Conservation (phyloP, 2,888 invertebrate species). For the Chironomus tentans region DNA sequence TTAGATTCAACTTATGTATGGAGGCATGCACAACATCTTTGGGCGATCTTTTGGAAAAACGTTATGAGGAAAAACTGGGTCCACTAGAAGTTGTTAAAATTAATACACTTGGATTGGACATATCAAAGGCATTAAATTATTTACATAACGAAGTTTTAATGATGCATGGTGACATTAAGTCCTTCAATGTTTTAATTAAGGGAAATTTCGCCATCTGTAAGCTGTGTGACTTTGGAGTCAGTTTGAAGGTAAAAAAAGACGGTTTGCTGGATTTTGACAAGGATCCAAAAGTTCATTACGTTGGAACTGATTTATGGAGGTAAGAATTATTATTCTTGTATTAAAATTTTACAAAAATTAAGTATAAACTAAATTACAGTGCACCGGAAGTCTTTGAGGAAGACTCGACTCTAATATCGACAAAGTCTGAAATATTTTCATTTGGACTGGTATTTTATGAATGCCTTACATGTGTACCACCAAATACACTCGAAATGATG, state of each 20-base stretch:
- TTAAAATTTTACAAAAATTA: no score
- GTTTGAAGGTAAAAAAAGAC: constrained; percentile 56
- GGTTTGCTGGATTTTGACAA: constrained; percentile 50
- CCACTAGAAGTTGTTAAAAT: constrained; percentile 56
- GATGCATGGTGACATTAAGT: constrained; percentile 77
- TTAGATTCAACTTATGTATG: constrained; percentile 59
- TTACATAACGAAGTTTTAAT: constrained; percentile 61
- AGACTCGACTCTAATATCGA: constrained; percentile 49
- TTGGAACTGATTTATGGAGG: constrained; percentile 64
- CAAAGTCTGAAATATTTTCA: constrained; percentile 71
- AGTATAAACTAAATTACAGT: constrained; percentile 31
- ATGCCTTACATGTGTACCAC: constrained; percentile 64
- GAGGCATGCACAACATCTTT: constrained; percentile 66
- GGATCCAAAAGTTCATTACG: constrained; percentile 49
- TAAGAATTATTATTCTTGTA: no score
- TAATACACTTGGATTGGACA: constrained; percentile 50
- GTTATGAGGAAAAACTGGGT: constrained; percentile 47
- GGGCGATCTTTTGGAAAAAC: constrained; percentile 64
- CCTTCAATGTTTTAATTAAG: constrained; percentile 69
- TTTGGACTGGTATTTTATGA: constrained; percentile 73
- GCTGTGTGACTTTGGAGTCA: constrained; percentile 79
- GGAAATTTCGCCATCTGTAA: constrained; percentile 66
- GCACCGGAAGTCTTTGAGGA: constrained; percentile 65
- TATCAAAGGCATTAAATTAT: constrained; percentile 64
- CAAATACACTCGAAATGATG: constrained; percentile 46